Conservation (phyloP, 2,113 vertebrate genomes). For the Leuciscus idus region DNA sequence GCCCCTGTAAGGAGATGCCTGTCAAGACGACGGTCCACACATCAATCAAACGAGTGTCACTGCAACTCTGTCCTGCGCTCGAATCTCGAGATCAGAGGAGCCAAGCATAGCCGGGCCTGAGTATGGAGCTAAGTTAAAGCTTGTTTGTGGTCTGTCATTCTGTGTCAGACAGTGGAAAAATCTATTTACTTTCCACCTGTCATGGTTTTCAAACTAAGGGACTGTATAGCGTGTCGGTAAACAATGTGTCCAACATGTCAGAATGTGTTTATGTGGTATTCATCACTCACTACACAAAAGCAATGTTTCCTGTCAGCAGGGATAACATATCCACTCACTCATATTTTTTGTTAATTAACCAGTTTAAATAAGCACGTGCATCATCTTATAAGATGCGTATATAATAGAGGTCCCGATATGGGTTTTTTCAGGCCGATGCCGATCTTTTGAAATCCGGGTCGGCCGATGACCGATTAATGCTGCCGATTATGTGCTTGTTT, state of each 20-base stretch:
- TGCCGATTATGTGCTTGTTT: no score
- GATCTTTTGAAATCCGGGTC: no score
- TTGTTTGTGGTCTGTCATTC: slow-evolving; percentile 42
- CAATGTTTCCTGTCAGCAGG: slow-evolving; percentile 35
- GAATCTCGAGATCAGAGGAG: slow-evolving; percentile 40
- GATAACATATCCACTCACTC: background rate
- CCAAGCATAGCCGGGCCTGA: slow-evolving; percentile 18
- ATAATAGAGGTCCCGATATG: no score
- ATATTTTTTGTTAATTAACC: slow-evolving; percentile 7
- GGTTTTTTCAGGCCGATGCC: no score
- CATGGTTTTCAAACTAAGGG: slow-evolving; percentile 43
- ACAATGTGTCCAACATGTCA: slow-evolving; percentile 35
- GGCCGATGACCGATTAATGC: no score
- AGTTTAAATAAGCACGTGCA: background rate
- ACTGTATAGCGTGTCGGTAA: slow-evolving; percentile 40
- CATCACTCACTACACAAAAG: slow-evolving; percentile 24
- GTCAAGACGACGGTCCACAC: slow-evolving; percentile 39
- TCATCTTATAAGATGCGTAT: background rate
- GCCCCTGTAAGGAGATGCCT: slow-evolving; percentile 34
- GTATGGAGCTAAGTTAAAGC: slow-evolving; percentile 32
- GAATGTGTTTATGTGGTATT: slow-evolving; percentile 28
- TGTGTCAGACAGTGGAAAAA: slow-evolving; percentile 46
- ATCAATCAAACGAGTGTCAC: slow-evolving; percentile 49
- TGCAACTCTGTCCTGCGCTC: slow-evolving; percentile 47
- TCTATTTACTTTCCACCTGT: slow-evolving; percentile 47